phyloP scores from a whole-genome alignment of 2,113 vertebrate genomes.

The Notechis scutatus region DNA sequence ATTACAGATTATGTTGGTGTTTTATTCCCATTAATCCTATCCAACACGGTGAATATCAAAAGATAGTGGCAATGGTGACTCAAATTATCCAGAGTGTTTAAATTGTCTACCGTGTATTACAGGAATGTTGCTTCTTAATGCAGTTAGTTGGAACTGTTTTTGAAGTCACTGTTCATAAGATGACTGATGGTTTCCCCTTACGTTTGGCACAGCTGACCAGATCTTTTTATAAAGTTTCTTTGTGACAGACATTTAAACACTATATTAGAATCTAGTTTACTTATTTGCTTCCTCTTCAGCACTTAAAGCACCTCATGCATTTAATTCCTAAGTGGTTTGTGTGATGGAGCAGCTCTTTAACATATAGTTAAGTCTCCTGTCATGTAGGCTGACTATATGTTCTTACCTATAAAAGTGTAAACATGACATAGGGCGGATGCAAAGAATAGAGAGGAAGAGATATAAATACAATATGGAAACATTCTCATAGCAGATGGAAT shows the following conservation, averaged over 20 bases:
- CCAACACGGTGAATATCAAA: not conserved
- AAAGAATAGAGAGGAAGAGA: not conserved
- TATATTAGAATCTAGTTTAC: not conserved
- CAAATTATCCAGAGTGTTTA: not conserved
- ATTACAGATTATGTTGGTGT: not conserved
- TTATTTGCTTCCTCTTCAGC: not conserved
- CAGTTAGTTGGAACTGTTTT: not conserved
- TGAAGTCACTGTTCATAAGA: not conserved
- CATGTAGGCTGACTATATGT: not conserved
- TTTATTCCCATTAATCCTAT: not conserved
- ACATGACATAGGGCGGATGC: not conserved
- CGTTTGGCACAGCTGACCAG: not conserved
- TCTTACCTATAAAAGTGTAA: not conserved
- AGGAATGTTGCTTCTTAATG: not conserved
- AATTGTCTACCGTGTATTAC: not conserved
- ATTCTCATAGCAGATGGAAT: not conserved
- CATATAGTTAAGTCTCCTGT: not conserved
- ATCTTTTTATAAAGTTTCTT: not conserved
- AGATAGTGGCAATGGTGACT: not conserved
- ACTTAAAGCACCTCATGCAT: not conserved
- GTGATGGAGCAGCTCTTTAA: not conserved
- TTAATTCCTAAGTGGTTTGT: not conserved
- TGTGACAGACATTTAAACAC: not conserved
- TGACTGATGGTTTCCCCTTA: not conserved
- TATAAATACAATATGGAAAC: not conserved